Evolutionary conservation across 2,113 vertebrate species (phyloP), one percentile per base, ranked within the genome.

Genomic region (Megaptera novaeangliae): DNA sequence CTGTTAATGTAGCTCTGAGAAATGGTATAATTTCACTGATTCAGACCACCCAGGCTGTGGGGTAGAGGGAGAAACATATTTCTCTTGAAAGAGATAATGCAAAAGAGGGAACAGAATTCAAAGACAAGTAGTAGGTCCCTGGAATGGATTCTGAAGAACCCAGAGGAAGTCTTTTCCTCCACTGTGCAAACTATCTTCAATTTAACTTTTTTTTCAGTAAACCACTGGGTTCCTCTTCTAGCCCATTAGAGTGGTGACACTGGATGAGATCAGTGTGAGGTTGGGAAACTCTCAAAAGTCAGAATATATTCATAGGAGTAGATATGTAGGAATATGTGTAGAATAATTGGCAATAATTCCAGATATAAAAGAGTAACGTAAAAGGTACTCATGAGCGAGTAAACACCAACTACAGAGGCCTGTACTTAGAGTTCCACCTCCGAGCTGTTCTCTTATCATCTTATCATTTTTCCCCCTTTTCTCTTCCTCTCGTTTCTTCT

Each of bases 1-100:
- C 59, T 46, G 59, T 90, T 95, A 93, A 86, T 34, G 63, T 77
- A 0, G 0, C 88, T 98, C 39, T 93, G 69, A 87, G 64, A 96
- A 96, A 91, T 31, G 64, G 39, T 91, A 89, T 82, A n/a, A 83
- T 93, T 86, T 96, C 86, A 87, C 61, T 92, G 82, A 82, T 63
- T 84, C 82, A 77, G 72, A 39, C 52, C 41, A 78, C 27, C 14
- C 36, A 95, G 57, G 72, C 31, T 39, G 63, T 64, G 34, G 25
- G 13, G 29, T 81, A n/a, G 49, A 81, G 13, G n/a, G 57, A 74
- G 57, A 75, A 80, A 59, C 6, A 75, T 34, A 80, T 81, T 92
- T 85, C 27, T 96, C 72, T 52, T 55, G 80, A 87, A 95, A 94
- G 68, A 74, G 59, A 57, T 92, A 63, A 87, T 75, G 7, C 18